A percentile compares a stretch with the other conserved stretches of the same genome.
These are phyloP conservation scores for Scleropages formosus DNA, from an alignment of 2,797 vertebrate species.

Conservation along the genomic window DNA sequence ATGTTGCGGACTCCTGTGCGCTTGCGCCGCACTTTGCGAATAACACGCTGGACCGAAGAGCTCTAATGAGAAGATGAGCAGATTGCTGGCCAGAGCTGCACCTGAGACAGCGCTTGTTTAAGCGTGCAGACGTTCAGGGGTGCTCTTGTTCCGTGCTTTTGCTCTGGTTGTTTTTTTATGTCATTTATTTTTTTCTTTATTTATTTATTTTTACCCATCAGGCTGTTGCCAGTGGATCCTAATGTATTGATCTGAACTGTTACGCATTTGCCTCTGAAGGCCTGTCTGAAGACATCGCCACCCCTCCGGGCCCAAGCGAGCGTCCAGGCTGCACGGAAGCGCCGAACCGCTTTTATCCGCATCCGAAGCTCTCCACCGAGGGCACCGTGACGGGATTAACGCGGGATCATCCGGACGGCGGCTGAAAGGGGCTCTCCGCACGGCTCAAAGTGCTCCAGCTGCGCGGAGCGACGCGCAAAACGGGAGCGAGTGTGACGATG, in stretches of 20 bases:
- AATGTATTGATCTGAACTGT: conserved; percentile 27
- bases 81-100: conserved; percentile 23
- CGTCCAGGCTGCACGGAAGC: neutral
- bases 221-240: conserved; percentile 17
- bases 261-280: conserved; percentile 23
- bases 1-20: too few relatives aligned
- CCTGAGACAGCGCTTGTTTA: conserved; percentile 19
- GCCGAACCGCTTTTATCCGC: neutral
- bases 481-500: too few relatives aligned
- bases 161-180: conserved; percentile 25
- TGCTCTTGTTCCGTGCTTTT: conserved; percentile 9
- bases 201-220: conserved; percentile 21
- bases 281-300: conserved; percentile 14
- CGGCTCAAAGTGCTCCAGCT: neutral
- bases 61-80: conserved; percentile 11
- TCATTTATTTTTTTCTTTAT: neutral
- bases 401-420: conserved; percentile 14
- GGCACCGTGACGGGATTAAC: conserved; percentile 20
- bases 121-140: neutral
- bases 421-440: neutral
- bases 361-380: conserved; percentile 11
- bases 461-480: neutral
- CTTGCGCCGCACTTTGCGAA: too few relatives aligned
- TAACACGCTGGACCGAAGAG: neutral
- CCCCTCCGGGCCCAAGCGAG: neutral